Conservation (phyloP, 2,888 invertebrate genomes). For the Bhutanitis thaidina region DNA sequence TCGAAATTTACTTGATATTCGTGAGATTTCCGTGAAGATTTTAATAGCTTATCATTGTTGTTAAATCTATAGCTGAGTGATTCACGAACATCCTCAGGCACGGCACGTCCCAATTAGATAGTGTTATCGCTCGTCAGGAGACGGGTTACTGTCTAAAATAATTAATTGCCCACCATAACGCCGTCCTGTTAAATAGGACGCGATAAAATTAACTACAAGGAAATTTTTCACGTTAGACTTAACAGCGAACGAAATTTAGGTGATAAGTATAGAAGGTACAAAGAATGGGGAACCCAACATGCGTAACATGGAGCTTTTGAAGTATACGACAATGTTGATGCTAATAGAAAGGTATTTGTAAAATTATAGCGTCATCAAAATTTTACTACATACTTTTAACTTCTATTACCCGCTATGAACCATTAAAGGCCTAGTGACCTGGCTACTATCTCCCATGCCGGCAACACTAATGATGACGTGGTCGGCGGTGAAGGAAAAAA, state of each 20-base stretch:
- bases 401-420: too few species aligned
- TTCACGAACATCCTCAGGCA: conserved; percentile 27
- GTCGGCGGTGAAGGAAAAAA: too few species aligned
- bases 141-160: conserved; percentile 37
- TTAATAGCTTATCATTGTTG: neutral
- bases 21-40: too few species aligned
- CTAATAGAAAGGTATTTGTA: too few species aligned
- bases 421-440: too few species aligned
- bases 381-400: too few species aligned
- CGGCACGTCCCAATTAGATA: conserved; percentile 63
- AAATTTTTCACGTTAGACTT: conserved; percentile 21
- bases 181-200: conserved; percentile 34
- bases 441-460: too few species aligned
- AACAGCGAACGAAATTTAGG: conserved; percentile 13
- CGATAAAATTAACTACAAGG: conserved; percentile 37
- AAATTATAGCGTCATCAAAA: too few species aligned
- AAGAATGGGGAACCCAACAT: neutral
- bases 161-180: conserved; percentile 46
- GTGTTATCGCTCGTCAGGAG: conserved; percentile 45
- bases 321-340: too few species aligned
- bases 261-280: neutral
- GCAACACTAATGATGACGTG: too few species aligned
- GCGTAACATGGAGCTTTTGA: too few species aligned
- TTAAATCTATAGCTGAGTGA: neutral
- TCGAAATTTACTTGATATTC: too few species aligned